phyloP scores from a whole-genome alignment of 2,888 invertebrate genomes.

The Orthosia incerta region DNA sequence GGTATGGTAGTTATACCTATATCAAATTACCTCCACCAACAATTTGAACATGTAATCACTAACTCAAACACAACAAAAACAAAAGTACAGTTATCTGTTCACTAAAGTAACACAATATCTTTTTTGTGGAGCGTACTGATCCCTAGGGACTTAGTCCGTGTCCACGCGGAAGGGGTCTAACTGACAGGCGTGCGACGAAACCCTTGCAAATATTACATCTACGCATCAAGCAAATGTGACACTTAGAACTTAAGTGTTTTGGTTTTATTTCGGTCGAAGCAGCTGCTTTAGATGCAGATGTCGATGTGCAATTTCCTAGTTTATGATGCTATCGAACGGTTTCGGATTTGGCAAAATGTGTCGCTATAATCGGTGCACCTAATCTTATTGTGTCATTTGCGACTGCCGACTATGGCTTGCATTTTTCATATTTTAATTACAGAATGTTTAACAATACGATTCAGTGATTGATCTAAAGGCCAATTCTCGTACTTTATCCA shows the following conservation, averaged over 20 bases:
- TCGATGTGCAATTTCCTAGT: constrained; percentile 73
- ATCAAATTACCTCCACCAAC: constrained; percentile 23
- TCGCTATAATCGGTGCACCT: constrained; percentile 11
- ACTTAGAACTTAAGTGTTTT: rapidly evolving
- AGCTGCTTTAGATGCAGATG: constrained; percentile 72
- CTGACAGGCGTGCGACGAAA: constrained; percentile 82
- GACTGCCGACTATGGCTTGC: constrained; percentile 10
- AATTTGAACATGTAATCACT: constrained; percentile 46
- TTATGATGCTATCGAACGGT: constrained; percentile 59
- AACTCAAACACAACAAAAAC: constrained; percentile 59
- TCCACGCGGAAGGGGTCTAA: constrained; percentile 87
- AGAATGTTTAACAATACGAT: no score
- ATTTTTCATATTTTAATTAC: background rate
- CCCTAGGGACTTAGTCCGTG: constrained; percentile 76
- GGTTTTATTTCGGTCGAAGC: constrained; percentile 43
- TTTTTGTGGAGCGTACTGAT: constrained; percentile 73
- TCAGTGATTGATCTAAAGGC: no score
- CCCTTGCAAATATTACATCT: constrained; percentile 69
- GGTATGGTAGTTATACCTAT: no score
- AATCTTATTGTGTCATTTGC: constrained; percentile 15
- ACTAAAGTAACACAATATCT: constrained; percentile 63
- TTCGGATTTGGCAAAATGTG: constrained; percentile 31
- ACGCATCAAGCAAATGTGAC: constrained; percentile 29
- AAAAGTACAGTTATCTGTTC: constrained; percentile 67
- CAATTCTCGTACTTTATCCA: no score